Evolutionary conservation across 1,140 invertebrate species (phyloP), one percentile per base, ranked within the genome.

Genomic region (Drosophila truncata): DNA sequence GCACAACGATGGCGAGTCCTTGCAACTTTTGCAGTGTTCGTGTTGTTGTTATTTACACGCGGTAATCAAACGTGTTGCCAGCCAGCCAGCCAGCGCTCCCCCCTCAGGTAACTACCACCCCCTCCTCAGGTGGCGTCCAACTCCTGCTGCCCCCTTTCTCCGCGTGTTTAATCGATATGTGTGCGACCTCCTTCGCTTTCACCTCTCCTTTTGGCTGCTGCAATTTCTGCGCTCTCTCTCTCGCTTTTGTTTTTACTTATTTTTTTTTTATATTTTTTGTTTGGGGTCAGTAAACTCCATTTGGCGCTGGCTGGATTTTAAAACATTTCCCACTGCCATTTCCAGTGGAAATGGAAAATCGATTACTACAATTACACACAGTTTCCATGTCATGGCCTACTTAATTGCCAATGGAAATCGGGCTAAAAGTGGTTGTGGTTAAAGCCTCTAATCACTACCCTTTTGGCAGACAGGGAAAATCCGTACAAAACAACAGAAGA

Each of bases 51-150:
- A 66, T 91, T 91, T 91, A 91, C 91, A 82, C 70, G 78, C 76
- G 78, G 91, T 91, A 91, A 91, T 91, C 91, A 91, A 91, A 87
- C 75, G 82, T 86, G 78, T 91, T 91, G 77, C 82, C 82, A 91
- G 52, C 50, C 18, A 25, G 25, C 27, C 35, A 74, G 49, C 63
- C n/a, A n/a, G 54, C 49, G 10, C 50, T 41, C 23, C 50, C 49
- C 23, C 50, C 18, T 11, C 31, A 23, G 29, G 44, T 44, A 39
- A 50, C 52, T 39, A 42, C 41, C 31, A 33, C 27, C 39, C 59
- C 35, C 57, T n/a, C 49, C n/a, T 23, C 23, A 11, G 29, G 42
- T 42, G 27, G 49, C n/a, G n/a, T 7, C 31, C 44, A n/a, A 29
- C 27, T 29, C 6, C 18, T 47, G 25, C 44, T n/a, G n/a, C 54